Conservation (phyloP, 1,140 invertebrate genomes). For the Drosophila serrata region DNA sequence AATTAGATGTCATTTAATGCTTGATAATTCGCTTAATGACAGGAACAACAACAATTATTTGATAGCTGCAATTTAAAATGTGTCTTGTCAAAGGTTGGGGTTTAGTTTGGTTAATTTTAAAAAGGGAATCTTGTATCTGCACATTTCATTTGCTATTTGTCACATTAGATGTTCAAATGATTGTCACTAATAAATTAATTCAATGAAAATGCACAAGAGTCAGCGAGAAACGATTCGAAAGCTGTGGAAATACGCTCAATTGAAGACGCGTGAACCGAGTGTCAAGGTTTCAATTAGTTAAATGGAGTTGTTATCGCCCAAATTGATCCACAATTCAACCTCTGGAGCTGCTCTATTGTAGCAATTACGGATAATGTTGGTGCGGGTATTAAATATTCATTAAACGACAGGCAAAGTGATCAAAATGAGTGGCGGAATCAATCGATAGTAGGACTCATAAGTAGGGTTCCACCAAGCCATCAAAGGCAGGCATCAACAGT, state of each 20-base stretch:
- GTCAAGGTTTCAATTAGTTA: conserved; percentile 45
- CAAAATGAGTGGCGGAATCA: conserved; percentile 44
- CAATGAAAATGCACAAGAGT: conserved; percentile 17
- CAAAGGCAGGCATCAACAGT: conserved; percentile 8
- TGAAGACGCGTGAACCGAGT: conserved; percentile 25
- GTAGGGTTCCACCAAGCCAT: neutral
- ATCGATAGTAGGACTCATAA: conserved; percentile 49
- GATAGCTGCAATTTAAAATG: conserved; percentile 22
- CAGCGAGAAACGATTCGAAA: conserved; percentile 14
- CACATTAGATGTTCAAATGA: neutral
- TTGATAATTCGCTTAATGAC: conserved; percentile 46
- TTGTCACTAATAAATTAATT: conserved; percentile 7
- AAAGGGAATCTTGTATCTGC: too few species aligned
- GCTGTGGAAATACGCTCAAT: conserved; percentile 21
- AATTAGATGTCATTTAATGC: conserved; percentile 49
- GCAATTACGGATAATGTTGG: conserved; percentile 55
- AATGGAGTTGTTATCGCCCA: conserved; percentile 52
- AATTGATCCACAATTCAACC: conserved; percentile 44
- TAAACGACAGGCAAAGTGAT: conserved; percentile 59
- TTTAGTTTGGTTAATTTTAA: too few species aligned
- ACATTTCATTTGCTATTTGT: too few species aligned
- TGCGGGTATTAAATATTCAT: conserved; percentile 72
- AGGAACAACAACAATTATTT: conserved; percentile 23
- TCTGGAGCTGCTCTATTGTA: neutral
- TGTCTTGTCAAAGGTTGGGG: conserved; percentile 1